Conservation (phyloP, 35 echinoderm and acorn worm genomes). For the Patiria miniata region DNA sequence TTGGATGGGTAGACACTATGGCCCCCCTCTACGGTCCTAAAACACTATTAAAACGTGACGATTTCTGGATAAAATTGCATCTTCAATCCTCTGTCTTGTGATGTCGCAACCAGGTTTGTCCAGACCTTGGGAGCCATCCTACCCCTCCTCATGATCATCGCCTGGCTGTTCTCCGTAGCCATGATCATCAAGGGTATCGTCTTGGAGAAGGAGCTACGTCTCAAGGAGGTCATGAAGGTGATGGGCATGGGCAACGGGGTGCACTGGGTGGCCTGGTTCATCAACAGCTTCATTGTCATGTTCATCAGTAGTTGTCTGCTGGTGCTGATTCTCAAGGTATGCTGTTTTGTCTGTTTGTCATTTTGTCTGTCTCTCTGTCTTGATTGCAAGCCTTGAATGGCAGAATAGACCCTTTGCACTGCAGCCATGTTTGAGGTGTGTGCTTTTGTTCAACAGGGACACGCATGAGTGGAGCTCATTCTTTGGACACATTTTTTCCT, state of each 20-base stretch:
- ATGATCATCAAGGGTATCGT: conserved; percentile 99
- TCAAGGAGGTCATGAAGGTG: conserved; percentile 99
- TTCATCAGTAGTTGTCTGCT: conserved; percentile 74
- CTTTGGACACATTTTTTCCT: too few relatives aligned
- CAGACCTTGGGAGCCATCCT: conserved; percentile 67
- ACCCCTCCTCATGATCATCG: conserved; percentile 89
- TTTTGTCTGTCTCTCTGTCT: too few relatives aligned
- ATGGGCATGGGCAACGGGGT: conserved; percentile 97
- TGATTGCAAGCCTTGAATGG: too few relatives aligned
- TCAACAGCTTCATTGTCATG: conserved; percentile 93
- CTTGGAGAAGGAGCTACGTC: conserved; percentile 90
- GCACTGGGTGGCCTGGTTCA: conserved; percentile 98
- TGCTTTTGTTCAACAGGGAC: too few relatives aligned
- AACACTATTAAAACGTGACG: too few relatives aligned
- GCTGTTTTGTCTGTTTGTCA: background rate
- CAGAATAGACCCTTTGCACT: too few relatives aligned
- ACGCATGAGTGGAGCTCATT: too few relatives aligned
- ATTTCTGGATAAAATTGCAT: too few relatives aligned
- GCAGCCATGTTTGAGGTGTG: too few relatives aligned
- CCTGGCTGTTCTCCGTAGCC: conserved; percentile 96
- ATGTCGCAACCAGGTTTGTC: conserved; percentile 65
- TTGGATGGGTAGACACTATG: too few relatives aligned
- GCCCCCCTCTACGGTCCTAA: too few relatives aligned
- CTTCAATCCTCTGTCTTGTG: too few relatives aligned
- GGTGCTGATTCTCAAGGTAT: conserved; percentile 81